A percentile compares a stretch with the other conserved stretches of the same genome.
phyloP scores from a whole-genome alignment of 2,797 vertebrate genomes.

The Vultur gryphus region DNA sequence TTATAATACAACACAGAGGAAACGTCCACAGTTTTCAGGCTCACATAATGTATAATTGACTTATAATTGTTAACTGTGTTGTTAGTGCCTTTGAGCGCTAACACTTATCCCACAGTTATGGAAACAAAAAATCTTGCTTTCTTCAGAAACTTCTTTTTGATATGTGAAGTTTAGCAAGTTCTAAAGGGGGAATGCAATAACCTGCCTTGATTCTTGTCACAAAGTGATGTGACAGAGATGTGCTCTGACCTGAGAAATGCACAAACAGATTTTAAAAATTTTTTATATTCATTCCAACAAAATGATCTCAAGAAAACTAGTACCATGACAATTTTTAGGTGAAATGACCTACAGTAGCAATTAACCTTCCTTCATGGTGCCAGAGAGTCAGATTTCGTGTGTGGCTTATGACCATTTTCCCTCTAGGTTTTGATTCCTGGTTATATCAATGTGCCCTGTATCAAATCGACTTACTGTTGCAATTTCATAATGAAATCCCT shows the following conservation, averaged over 20 bases:
- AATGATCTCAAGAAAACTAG: neutral
- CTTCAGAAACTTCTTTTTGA: neutral
- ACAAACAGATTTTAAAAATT: neutral
- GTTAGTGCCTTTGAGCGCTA: neutral
- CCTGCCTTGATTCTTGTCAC: neutral
- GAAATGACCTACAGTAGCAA: neutral
- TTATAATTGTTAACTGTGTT: neutral
- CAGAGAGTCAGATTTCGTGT: neutral
- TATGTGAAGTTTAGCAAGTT: neutral
- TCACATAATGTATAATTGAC: neutral
- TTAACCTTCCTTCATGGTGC: neutral
- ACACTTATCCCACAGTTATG: neutral
- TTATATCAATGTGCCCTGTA: neutral
- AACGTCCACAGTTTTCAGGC: neutral
- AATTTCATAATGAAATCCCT: constrained; percentile 19
- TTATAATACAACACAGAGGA: neutral
- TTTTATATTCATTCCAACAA: neutral
- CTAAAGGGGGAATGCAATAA: neutral
- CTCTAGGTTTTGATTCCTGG: neutral
- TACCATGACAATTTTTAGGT: neutral
- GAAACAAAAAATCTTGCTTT: neutral
- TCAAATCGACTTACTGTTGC: neutral
- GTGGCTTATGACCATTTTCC: neutral
- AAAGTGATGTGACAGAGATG: neutral
- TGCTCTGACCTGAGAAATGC: neutral